Evolutionary conservation across 2,113 vertebrate species (phyloP), one percentile per base, ranked within the genome.

Genomic region (Menidia beryllina): DNA sequence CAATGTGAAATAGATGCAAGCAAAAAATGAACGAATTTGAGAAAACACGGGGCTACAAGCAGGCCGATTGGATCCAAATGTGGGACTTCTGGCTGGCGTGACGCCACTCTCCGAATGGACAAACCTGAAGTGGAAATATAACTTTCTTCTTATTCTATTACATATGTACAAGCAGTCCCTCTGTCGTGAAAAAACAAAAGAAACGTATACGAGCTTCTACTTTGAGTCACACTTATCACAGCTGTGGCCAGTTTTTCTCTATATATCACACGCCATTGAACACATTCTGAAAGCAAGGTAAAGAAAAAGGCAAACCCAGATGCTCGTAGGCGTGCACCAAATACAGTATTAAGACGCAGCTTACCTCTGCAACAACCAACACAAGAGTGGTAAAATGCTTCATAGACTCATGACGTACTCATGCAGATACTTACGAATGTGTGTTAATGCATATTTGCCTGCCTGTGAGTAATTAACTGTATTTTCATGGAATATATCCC

Each of bases 211-310:
- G 84, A 95, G 84, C 92, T 94, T 91, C 94, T 93, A 94, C 90
- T 95, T 86, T 88, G 90, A 94, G 92, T 94, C 93, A 94, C 95
- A 92, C 93, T 79, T 91, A 93, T 90, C 88, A 93, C 88, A 88
- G 91, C 94, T 93, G 94, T 92, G 94, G 64, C 11, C 66, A 90
- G 92, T 94, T 75, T 74, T 11, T 1, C 39, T 68, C 60, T 81
- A 58, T 67, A 94, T 93, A 89, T 87, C 93, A 94, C 90, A 95
- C 86, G 92, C 62, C 94, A 93, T 89, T 88, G 83, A 95, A 96
- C 94, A 97, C 94, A 94, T 80, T 92, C 57, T 81, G 91, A 57
- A 50, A 50, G 55, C 45, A 45, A 5, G 25, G 50, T n/a, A 49
- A 66, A 66, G 15, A 1, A 90, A 45, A 92, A 92, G 92, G 93